phyloP scores from a whole-genome alignment of 1,140 invertebrate species.

The Drosophila triauraria region DNA sequence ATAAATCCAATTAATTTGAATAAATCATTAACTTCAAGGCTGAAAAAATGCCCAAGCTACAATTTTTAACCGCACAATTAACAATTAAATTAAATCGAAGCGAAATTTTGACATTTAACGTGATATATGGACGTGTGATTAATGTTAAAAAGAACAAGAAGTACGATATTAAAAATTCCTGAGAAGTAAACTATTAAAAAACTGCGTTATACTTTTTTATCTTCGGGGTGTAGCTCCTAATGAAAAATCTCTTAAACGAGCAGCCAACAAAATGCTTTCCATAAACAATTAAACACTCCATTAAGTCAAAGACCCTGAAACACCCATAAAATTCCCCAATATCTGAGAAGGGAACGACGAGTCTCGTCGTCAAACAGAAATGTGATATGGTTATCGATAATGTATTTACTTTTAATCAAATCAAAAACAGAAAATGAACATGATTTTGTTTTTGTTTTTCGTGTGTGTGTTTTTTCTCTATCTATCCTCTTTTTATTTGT shows the following conservation, averaged over 20 bases:
- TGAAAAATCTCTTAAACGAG: conserved; percentile 21
- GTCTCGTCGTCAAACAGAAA: conserved; percentile 31
- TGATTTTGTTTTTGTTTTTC: conserved; percentile 19
- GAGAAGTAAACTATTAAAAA: not conserved
- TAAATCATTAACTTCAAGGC: conserved; percentile 55
- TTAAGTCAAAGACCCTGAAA: conserved; percentile 21
- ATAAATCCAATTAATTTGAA: conserved; percentile 53
- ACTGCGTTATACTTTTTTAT: not conserved
- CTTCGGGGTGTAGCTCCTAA: not conserved
- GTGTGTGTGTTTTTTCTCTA: not conserved
- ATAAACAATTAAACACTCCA: conserved; percentile 45
- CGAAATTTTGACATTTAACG: conserved; percentile 15
- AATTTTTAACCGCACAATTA: not conserved
- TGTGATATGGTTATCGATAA: conserved; percentile 63
- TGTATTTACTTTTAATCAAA: conserved; percentile 72
- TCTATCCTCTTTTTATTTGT: conserved; percentile 20
- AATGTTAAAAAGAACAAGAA: conserved; percentile 6
- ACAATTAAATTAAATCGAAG: conserved; percentile 24
- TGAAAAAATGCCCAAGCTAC: conserved; percentile 13
- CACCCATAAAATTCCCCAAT: conserved; percentile 14
- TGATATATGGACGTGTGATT: not conserved
- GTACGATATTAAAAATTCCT: not conserved
- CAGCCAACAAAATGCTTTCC: conserved; percentile 52
- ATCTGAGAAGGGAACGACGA: conserved; percentile 1
- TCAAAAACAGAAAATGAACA: conserved; percentile 54